Conservation (phyloP, 1,140 invertebrate species). For the Atta texana region DNA sequence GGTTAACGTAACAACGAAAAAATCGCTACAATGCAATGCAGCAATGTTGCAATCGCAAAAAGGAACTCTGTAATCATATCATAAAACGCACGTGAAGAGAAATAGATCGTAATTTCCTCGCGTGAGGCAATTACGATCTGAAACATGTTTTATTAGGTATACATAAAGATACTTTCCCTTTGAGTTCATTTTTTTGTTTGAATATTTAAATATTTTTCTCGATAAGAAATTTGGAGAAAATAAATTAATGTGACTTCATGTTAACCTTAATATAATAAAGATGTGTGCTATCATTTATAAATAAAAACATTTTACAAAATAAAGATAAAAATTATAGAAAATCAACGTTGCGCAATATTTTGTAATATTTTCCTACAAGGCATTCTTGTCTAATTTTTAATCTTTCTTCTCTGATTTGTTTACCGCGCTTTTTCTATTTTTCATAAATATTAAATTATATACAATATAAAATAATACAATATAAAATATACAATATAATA, state of each 20-base stretch:
- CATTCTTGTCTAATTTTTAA: neutral
- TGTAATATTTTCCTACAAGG: neutral
- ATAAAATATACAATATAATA: too few species aligned
- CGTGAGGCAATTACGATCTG: neutral
- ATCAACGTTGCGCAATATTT: neutral
- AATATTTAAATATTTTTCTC: neutral
- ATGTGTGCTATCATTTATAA: neutral
- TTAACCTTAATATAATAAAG: neutral
- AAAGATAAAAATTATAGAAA: neutral
- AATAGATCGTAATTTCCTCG: neutral
- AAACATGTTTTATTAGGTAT: neutral
- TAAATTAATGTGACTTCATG: neutral
- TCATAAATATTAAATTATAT: neutral
- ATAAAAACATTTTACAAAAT: neutral
- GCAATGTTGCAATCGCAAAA: conserved; percentile 32
- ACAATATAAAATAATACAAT: neutral
- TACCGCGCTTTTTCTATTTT: neutral
- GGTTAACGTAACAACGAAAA: conserved; percentile 22
- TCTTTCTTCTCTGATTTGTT: neutral
- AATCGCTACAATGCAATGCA: neutral
- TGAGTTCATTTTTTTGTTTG: neutral
- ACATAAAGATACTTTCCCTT: conserved; percentile 8
- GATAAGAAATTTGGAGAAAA: neutral
- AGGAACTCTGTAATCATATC: neutral
- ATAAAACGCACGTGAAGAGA: neutral